Conservation (phyloP, 2,888 invertebrate genomes). For the Lathronympha strigana region DNA sequence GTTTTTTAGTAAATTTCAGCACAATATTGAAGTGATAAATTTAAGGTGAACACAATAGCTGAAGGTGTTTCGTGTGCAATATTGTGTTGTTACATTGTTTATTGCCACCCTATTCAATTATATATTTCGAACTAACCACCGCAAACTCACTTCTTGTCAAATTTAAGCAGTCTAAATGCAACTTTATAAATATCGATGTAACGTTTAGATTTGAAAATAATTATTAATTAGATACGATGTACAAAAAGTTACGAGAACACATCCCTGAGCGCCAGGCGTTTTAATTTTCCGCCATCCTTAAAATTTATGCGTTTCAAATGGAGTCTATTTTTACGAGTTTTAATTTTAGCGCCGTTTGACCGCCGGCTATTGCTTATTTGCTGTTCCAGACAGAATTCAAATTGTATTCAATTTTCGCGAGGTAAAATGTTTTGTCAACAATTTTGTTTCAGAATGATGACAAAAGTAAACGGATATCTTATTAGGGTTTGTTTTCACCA, state of each 20-base stretch:
- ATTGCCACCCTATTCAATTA: constrained; percentile 57
- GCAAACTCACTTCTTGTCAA: not conserved
- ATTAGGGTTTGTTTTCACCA: not conserved
- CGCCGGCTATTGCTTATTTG: constrained; percentile 45
- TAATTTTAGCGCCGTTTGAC: constrained; percentile 47
- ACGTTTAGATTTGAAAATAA: constrained; percentile 6
- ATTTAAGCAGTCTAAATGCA: not conserved
- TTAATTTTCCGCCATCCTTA: constrained; percentile 70
- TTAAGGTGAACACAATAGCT: constrained; percentile 45
- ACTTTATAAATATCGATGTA: not conserved
- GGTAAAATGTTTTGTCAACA: constrained; percentile 4
- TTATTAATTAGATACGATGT: not conserved
- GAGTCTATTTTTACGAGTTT: constrained; percentile 53
- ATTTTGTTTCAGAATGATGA: not conserved
- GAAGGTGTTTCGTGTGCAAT: constrained; percentile 53
- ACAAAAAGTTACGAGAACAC: not conserved
- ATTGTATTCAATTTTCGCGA: constrained; percentile 37
- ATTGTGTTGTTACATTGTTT: constrained; percentile 62
- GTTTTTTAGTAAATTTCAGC: constrained; percentile 24
- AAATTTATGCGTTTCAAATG: constrained; percentile 60
- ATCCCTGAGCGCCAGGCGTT: constrained; percentile 56
- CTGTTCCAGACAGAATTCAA: constrained; percentile 46
- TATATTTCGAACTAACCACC: constrained; percentile 52
- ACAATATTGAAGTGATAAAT: constrained; percentile 55
- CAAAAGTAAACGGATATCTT: not conserved